Conservation (phyloP, 2,797 vertebrate genomes). For the Amblyraja radiata region DNA sequence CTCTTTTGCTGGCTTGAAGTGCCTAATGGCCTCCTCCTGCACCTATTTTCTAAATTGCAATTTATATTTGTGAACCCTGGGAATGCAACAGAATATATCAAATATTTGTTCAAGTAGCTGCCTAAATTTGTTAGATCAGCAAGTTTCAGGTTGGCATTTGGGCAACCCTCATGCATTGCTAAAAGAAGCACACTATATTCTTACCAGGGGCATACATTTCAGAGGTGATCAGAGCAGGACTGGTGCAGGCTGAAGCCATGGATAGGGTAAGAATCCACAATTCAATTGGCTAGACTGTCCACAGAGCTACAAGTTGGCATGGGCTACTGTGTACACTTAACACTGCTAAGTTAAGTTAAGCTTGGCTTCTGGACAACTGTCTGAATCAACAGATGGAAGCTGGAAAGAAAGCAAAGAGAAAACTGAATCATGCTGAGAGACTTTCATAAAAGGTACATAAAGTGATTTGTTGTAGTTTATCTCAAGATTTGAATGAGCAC, state of each 20-base stretch:
- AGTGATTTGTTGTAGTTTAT: background rate
- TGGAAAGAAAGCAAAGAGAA: constrained; percentile 16
- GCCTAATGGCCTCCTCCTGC: too few relatives aligned
- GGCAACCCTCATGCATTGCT: background rate
- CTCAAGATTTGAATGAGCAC: background rate
- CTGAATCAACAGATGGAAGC: background rate
- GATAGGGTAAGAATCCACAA: background rate
- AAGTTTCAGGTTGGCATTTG: background rate
- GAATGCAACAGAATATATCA: background rate
- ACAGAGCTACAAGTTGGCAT: background rate
- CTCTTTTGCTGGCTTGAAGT: background rate
- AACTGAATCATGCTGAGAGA: too few relatives aligned
- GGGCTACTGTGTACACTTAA: background rate
- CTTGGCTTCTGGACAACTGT: background rate
- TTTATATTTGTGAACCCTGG: too few relatives aligned
- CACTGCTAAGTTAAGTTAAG: background rate
- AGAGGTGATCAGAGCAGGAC: background rate
- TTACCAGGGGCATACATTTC: background rate
- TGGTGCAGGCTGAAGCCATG: background rate
- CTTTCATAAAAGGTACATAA: background rate
- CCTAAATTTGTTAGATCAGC: background rate
- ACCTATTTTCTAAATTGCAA: too few relatives aligned
- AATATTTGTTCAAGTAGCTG: background rate
- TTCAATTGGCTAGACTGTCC: background rate
- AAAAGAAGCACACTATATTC: background rate